A percentile compares a stretch with the other conserved stretches of the same genome.
Evolutionary conservation across 2,113 vertebrate species (phyloP).

Genomic region (Hydropotes inermis): DNA sequence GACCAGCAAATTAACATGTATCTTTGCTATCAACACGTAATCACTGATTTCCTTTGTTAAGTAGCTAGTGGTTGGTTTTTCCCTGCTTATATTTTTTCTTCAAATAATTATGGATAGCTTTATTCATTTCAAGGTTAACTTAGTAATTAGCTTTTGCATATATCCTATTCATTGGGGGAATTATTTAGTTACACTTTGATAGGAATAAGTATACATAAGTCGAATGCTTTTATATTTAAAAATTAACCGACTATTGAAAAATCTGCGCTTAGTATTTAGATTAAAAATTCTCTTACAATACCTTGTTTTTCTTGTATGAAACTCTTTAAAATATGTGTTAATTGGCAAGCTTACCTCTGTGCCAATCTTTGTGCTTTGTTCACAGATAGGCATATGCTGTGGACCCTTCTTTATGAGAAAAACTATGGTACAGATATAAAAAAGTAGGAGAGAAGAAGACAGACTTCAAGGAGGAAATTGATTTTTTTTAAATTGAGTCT

Average conservation of each 20-base stretch:
- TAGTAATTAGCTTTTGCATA: constrained; percentile 2
- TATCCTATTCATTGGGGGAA: neutral
- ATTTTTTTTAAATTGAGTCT: neutral
- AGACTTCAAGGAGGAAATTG: neutral
- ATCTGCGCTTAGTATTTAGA: neutral
- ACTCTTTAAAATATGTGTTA: neutral
- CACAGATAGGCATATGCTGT: neutral
- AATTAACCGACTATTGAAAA: neutral
- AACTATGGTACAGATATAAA: neutral
- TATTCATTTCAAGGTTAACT: constrained; percentile 42
- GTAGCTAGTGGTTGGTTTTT: neutral
- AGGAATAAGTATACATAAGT: neutral
- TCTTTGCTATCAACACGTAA: neutral
- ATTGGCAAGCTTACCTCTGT: neutral
- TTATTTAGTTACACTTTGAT: neutral
- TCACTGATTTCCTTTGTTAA: constrained; percentile 19
- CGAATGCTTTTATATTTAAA: neutral
- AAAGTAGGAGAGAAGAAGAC: neutral
- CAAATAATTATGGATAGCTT: constrained; percentile 5
- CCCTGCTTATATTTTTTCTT: neutral
- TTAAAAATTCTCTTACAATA: neutral
- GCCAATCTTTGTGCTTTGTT: neutral
- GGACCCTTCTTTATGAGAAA: neutral
- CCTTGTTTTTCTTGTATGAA: neutral
- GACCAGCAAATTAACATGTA: constrained; percentile 50